Conservation (phyloP, 1,140 invertebrate species). For the Apis mellifera region DNA sequence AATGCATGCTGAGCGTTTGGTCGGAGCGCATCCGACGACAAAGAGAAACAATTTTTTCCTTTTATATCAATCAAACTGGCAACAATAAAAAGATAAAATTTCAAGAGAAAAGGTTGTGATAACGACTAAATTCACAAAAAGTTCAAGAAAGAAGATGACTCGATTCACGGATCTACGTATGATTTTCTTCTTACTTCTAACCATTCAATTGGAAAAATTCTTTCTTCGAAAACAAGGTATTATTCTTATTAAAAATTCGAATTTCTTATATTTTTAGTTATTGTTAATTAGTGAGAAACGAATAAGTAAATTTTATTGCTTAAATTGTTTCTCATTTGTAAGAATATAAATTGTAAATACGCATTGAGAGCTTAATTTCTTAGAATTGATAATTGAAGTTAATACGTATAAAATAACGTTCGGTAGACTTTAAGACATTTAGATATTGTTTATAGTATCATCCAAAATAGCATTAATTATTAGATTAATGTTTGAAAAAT, state of each 20-base stretch:
- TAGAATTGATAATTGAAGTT: slow-evolving; percentile 23
- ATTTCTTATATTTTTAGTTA: background rate
- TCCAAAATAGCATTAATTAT: background rate
- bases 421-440: background rate
- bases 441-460: background rate
- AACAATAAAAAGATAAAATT: background rate
- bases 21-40: slow-evolving; percentile 27
- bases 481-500: background rate
- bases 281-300: background rate
- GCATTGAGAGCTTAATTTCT: background rate
- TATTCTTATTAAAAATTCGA: background rate
- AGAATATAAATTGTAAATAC: background rate
- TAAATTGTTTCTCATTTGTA: background rate
- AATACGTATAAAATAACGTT: background rate
- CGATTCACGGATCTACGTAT: slow-evolving; percentile 27
- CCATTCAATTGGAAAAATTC: slow-evolving; percentile 42
- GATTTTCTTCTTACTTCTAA: slow-evolving; percentile 42
- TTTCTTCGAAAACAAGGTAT: slow-evolving; percentile 50
- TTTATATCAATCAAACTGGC: background rate
- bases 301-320: background rate
- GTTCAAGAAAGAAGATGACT: slow-evolving; percentile 43
- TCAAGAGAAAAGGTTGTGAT: background rate
- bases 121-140: background rate
- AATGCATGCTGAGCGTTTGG: slow-evolving; percentile 57
- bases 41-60: background rate